A percentile compares a stretch with the other conserved stretches of the same genome.
Evolutionary conservation across 2,888 invertebrate species (phyloP).

Genomic region (Andrena minutula): DNA sequence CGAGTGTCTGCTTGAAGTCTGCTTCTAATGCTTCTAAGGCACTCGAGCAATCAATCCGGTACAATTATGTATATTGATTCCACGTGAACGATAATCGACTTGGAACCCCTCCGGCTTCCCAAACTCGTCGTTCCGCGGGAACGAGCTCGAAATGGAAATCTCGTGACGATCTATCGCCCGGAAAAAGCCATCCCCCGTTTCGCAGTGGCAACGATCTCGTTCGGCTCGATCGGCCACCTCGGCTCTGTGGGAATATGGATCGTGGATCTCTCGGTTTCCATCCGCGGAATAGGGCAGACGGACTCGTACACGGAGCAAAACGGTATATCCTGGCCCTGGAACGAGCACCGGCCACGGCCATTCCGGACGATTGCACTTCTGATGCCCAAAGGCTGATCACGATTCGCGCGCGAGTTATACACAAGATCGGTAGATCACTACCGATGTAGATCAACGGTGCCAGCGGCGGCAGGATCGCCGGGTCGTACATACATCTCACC

Average conservation of each 20-base stretch:
- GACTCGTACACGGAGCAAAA: conserved; percentile 60
- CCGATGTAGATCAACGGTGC: conserved; percentile 80
- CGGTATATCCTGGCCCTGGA: conserved; percentile 66
- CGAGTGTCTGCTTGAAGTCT: not conserved
- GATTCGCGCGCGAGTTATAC: conserved; percentile 76
- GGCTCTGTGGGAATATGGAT: conserved; percentile 69
- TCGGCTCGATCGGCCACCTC: conserved; percentile 22
- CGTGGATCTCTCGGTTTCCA: conserved; percentile 61
- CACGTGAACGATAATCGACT: too few relatives aligned
- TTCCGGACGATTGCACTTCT: conserved; percentile 77
- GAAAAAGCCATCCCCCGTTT: conserved; percentile 28
- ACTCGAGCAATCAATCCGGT: not conserved
- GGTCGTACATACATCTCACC: conserved; percentile 73
- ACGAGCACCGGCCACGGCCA: conserved; percentile 65
- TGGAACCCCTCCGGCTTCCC: not conserved
- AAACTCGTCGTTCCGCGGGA: not conserved
- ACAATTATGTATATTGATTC: not conserved
- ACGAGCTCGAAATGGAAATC: conserved; percentile 11
- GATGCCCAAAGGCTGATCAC: conserved; percentile 81
- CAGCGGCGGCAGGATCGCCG: conserved; percentile 68
- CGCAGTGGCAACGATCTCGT: conserved; percentile 54
- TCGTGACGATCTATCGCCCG: conserved; percentile 1
- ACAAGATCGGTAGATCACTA: conserved; percentile 81
- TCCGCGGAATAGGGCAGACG: conserved; percentile 56
- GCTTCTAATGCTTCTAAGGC: not conserved